Evolutionary conservation across 2,113 vertebrate genomes (phyloP).

Genomic region (Vidua chalybeata): DNA sequence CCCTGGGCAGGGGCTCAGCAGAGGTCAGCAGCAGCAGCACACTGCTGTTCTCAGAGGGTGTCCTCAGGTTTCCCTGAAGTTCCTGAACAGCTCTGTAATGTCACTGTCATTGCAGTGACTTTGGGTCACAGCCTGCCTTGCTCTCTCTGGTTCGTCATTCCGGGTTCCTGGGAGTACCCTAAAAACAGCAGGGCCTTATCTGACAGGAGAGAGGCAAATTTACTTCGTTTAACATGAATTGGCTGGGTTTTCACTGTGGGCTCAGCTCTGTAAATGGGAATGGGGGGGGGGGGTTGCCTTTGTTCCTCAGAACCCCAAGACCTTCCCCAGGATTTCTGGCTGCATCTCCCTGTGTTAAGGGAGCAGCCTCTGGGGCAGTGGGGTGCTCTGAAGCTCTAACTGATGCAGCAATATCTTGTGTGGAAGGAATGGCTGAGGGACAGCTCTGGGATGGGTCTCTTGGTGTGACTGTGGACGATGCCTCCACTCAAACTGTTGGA

Average conservation of each 20-base stretch:
- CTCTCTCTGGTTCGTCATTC: neutral
- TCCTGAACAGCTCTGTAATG: neutral
- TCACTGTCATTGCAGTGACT: neutral
- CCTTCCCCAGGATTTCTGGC: neutral
- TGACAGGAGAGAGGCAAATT: neutral
- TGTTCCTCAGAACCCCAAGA: neutral
- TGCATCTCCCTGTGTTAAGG: neutral
- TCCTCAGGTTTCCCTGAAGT: neutral
- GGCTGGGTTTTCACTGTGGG: neutral
- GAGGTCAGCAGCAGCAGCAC: neutral
- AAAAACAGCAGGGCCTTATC: neutral
- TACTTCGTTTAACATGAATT: neutral
- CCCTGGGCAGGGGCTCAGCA: neutral
- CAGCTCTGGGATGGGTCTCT: neutral
- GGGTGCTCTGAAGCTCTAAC: neutral
- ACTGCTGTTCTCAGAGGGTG: rapidly evolving
- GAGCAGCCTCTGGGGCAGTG: neutral
- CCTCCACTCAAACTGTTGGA: neutral
- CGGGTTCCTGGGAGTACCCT: neutral
- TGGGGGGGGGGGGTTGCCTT: neutral
- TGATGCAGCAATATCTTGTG: neutral
- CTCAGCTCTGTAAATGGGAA: neutral
- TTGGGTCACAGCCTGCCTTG: neutral
- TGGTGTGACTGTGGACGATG: rapidly evolving
- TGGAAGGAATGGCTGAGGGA: neutral